phyloP scores from a whole-genome alignment of 2,888 invertebrate species.

The Ischnura elegans region DNA sequence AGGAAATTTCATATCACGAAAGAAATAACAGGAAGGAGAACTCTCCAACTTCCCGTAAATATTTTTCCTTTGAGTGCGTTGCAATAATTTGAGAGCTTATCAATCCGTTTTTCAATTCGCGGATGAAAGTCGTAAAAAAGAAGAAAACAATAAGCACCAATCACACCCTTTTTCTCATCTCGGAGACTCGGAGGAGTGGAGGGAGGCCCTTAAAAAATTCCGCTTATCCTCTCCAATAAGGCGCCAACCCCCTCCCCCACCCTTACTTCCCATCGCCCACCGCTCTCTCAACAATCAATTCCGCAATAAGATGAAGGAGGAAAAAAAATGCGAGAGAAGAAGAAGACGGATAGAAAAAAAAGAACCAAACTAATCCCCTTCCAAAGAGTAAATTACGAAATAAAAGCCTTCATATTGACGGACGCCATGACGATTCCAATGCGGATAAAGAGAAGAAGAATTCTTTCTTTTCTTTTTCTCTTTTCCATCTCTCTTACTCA shows the following conservation, averaged over 20 bases:
- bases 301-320: constrained; percentile 35
- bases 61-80: constrained; percentile 46
- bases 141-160: constrained; percentile 61
- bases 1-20: background rate
- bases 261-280: background rate
- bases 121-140: constrained; percentile 20
- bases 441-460: background rate
- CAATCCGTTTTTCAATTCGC: constrained; percentile 32
- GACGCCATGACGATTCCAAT: constrained; percentile 49
- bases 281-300: constrained; percentile 40
- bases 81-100: constrained; percentile 57
- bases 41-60: constrained; percentile 22
- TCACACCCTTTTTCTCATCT: constrained; percentile 39
- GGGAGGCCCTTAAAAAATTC: background rate
- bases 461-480: background rate
- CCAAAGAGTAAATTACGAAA: constrained; percentile 66
- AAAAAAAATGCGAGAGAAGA: background rate
- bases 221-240: background rate
- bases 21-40: background rate
- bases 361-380: constrained; percentile 51
- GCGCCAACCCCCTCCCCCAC: background rate
- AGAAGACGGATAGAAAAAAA: constrained; percentile 20
- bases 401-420: constrained; percentile 63
- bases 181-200: too few relatives aligned
- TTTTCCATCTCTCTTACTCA: background rate